Evolutionary conservation across 1,140 invertebrate species (phyloP), one percentile per base, ranked within the genome.

Genomic region (Magallana angulata): DNA sequence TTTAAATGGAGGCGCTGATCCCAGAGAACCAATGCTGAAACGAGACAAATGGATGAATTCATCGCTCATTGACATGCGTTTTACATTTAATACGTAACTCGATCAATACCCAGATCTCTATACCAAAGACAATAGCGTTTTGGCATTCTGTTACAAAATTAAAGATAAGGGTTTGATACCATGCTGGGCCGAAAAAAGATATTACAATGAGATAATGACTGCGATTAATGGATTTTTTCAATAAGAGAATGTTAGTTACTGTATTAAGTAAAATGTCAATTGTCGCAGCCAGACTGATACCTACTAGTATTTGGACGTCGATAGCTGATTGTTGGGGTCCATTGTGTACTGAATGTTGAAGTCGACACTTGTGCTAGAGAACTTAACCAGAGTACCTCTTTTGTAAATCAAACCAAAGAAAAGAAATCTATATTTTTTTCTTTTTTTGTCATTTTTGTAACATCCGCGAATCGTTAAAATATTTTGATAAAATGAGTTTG

Each of bases 1-100:
- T 76, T 76, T 76, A 76, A 76, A 76, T 30, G 68, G 68, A 76
- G 36, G 68, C 68, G 68, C 68, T 30, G 68, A 76, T 36, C 68
- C 68, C 24, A 30, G 9, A 76, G 24, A 76, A 30, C 24, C 68
- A 76, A 30, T 11, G 36, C 68, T 76, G 68, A 76, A 76, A 76
- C 68, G 36, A 76, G 24, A 76, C 30, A 76, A 76, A 76, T 76
- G 36, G 24, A 76, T 12, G 9, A 76, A 36, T 76, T 76, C 68
- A 30, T 76, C 36, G 12, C 68, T 76, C 68, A 30, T 76, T 76
- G 68, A 76, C 68, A 76, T 76, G 68, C 30, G 68, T 76, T 76
- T 76, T 76, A 76, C 68, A 76, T 76, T 76, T 76, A 76, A 76
- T 76, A 11, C 24, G 3, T 30, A 12, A 76, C 5, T 24, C 24